phyloP scores from a whole-genome alignment of 2,888 invertebrate species.

The Drosophila anomelani region DNA sequence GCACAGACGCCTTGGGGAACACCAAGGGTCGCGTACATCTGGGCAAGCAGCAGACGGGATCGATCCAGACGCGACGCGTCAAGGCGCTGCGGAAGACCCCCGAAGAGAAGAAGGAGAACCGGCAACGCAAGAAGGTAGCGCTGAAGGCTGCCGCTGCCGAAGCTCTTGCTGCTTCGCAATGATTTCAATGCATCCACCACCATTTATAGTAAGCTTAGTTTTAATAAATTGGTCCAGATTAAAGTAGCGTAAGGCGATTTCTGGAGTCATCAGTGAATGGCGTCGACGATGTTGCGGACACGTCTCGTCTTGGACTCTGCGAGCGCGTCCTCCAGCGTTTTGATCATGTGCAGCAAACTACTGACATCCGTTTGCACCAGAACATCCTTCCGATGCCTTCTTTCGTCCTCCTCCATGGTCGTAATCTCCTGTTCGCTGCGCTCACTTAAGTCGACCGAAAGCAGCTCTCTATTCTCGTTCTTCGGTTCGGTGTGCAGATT shows the following conservation, averaged over 20 bases:
- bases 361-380: conserved; percentile 87
- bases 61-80: conserved; percentile 94
- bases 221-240: conserved; percentile 75
- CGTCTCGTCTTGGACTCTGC: conserved; percentile 87
- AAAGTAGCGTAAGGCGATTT: conserved; percentile 54
- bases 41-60: conserved; percentile 93
- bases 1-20: conserved; percentile 93
- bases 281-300: conserved; percentile 82
- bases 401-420: conserved; percentile 76
- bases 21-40: conserved; percentile 97
- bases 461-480: conserved; percentile 82
- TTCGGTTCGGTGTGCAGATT: conserved; percentile 84
- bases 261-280: conserved; percentile 72
- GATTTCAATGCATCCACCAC: conserved; percentile 4
- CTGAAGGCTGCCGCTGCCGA: conserved; percentile 73
- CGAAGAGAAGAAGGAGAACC: conserved; percentile 88
- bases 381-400: conserved; percentile 83
- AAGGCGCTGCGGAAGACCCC: conserved; percentile 93
- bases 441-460: conserved; percentile 56
- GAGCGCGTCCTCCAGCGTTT: conserved; percentile 87
- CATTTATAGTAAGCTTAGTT: conserved; percentile 60
- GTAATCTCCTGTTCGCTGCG: conserved; percentile 57
- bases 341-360: conserved; percentile 87
- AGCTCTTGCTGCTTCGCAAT: conserved; percentile 55
- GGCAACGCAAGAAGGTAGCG: conserved; percentile 86